Conservation (phyloP, 2,797 vertebrate species). For the Cirrhinus molitorella region DNA sequence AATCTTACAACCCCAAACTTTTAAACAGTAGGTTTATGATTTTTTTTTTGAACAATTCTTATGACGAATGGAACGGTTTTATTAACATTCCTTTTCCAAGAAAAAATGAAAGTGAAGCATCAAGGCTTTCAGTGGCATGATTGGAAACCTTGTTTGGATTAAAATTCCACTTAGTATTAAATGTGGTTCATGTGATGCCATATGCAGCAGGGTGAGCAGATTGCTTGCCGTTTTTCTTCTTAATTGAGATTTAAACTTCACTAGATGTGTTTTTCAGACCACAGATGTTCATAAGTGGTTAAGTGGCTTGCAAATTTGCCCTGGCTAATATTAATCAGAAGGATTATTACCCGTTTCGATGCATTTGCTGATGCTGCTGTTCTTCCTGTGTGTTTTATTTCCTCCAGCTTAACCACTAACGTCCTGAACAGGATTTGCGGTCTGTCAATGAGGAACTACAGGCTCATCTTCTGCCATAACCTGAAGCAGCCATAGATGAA, state of each 20-base stretch:
- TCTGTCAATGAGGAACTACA: conserved; percentile 99
- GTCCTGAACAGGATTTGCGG: conserved; percentile 96
- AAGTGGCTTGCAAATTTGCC: conserved; percentile 8
- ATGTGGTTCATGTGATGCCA: conserved; percentile 28
- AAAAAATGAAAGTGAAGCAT: neutral
- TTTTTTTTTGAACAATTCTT: too few relatives aligned
- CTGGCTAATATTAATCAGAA: neutral
- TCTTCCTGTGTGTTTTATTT: conserved; percentile 25
- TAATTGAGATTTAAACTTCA: neutral
- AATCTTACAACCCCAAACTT: neutral
- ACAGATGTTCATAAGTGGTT: conserved; percentile 1
- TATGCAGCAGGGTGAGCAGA: neutral
- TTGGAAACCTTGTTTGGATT: conserved; percentile 30
- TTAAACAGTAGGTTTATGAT: neutral
- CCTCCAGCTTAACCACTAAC: conserved; percentile 87
- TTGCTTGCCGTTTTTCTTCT: neutral
- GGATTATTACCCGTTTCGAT: neutral
- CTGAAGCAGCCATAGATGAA: conserved; percentile 99
- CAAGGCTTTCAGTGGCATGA: neutral
- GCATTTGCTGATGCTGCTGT: conserved; percentile 8
- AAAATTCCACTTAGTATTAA: conserved; percentile 15
- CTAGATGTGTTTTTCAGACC: conserved; percentile 13
- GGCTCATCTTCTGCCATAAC: conserved; percentile 99
- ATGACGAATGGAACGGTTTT: too few relatives aligned
- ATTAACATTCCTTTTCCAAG: neutral